Evolutionary conservation across 92 coral and sea anemone genomes (phyloP).

Genomic region (Diadumene lineata): DNA sequence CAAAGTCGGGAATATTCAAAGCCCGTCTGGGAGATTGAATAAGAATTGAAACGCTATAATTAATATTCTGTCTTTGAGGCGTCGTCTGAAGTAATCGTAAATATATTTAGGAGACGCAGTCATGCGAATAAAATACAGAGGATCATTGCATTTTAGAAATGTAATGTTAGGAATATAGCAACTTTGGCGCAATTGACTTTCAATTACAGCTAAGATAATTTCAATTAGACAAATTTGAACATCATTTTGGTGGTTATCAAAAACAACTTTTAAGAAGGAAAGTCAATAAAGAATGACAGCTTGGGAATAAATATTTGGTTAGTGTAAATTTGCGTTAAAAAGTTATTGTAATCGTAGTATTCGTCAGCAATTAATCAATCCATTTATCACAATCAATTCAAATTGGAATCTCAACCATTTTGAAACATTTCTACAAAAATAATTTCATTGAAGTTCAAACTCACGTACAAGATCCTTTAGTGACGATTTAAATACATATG

Average conservation of each 20-base stretch:
- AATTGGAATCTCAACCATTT: neutral
- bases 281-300: constrained; percentile 1
- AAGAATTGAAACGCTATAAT: neutral
- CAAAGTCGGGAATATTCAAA: too few species aligned
- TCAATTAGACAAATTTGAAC: neutral
- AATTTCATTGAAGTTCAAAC: too few species aligned
- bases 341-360: constrained; percentile 6
- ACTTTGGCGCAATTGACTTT: neutral
- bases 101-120: neutral
- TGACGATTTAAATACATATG: too few species aligned
- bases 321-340: neutral
- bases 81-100: neutral
- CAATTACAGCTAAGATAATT: neutral
- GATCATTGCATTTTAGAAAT: neutral
- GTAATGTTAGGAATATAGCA: constrained; percentile 11
- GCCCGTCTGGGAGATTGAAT: too few species aligned
- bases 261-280: neutral
- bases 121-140: neutral
- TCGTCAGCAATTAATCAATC: neutral
- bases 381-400: neutral
- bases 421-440: neutral
- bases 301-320: neutral
- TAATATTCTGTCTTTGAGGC: neutral
- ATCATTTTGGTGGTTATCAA: neutral
- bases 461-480: neutral